Evolutionary conservation across 2,888 invertebrate genomes (phyloP).

Genomic region (Phytoseiulus persimilis): DNA sequence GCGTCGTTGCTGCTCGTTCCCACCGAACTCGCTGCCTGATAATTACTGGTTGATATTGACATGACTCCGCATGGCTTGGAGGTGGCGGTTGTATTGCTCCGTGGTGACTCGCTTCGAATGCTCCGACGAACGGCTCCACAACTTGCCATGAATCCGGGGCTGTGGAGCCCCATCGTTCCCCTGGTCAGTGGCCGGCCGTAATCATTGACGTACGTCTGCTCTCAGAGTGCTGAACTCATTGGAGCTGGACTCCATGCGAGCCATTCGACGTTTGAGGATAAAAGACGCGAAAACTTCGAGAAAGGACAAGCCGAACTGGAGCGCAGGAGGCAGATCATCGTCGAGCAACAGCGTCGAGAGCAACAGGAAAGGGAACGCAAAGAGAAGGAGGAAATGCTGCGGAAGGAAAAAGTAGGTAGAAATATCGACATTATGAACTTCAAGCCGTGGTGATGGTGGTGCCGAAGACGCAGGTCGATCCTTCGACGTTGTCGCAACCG

Average conservation of each 20-base stretch:
- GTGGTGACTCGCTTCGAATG: not conserved
- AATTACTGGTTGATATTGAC: not conserved
- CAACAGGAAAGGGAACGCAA: slow-evolving; percentile 85
- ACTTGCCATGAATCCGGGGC: not conserved
- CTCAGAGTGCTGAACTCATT: slow-evolving; percentile 31
- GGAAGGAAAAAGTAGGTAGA: slow-evolving; percentile 57
- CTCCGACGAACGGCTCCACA: not conserved
- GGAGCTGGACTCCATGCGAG: slow-evolving; percentile 1
- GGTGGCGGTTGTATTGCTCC: not conserved
- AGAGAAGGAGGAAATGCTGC: slow-evolving; percentile 79
- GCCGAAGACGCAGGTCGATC: not conserved
- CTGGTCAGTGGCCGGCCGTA: not conserved
- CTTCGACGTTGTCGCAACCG: not conserved
- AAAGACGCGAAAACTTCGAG: slow-evolving; percentile 91
- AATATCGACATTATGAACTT: slow-evolving; percentile 13
- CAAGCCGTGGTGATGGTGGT: not conserved
- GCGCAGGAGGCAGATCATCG: slow-evolving; percentile 72
- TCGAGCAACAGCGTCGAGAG: slow-evolving; percentile 81
- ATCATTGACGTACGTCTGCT: not conserved
- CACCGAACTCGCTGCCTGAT: not conserved
- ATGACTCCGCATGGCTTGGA: not conserved
- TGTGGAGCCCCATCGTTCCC: no score
- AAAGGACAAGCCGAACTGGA: slow-evolving; percentile 96
- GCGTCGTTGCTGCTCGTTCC: not conserved
- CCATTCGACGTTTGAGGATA: slow-evolving; percentile 73